Evolutionary conservation across 2,888 invertebrate genomes (phyloP).

Genomic region (Amphipyra tragopoginis): DNA sequence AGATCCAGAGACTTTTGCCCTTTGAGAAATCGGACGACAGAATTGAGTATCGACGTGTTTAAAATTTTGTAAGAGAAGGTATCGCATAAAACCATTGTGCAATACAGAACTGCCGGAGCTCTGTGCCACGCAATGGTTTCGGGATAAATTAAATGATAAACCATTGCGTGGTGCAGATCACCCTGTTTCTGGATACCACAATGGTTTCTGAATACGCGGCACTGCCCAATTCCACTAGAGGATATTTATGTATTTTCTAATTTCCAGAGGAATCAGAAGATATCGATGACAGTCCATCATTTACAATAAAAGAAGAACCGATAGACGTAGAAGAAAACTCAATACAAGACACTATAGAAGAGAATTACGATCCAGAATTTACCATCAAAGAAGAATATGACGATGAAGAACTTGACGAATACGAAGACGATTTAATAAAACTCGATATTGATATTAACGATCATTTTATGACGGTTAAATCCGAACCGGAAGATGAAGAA

Average conservation of each 20-base stretch:
- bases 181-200: too few relatives aligned
- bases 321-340: background rate
- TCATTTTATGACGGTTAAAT: slow-evolving; percentile 13
- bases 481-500: background rate
- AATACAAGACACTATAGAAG: background rate
- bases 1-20: too few relatives aligned
- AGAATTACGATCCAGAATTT: background rate
- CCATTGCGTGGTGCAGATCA: too few relatives aligned
- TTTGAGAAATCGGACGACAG: too few relatives aligned
- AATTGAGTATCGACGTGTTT: too few relatives aligned
- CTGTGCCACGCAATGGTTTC: too few relatives aligned
- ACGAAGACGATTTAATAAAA: slow-evolving; percentile 46
- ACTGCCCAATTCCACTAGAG: too few relatives aligned
- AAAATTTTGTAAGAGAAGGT: too few relatives aligned
- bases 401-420: slow-evolving; percentile 19
- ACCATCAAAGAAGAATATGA: slow-evolving; percentile 24
- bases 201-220: too few relatives aligned
- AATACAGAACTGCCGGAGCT: too few relatives aligned
- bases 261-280: slow-evolving; percentile 28
- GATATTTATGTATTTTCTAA: background rate
- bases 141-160: too few relatives aligned
- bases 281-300: background rate
- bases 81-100: too few relatives aligned
- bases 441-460: slow-evolving; percentile 26
- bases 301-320: slow-evolving; percentile 33